These are phyloP conservation scores for Eupeodes luniger DNA, from an alignment of 2,888 invertebrate species.

Conservation along the genomic window DNA sequence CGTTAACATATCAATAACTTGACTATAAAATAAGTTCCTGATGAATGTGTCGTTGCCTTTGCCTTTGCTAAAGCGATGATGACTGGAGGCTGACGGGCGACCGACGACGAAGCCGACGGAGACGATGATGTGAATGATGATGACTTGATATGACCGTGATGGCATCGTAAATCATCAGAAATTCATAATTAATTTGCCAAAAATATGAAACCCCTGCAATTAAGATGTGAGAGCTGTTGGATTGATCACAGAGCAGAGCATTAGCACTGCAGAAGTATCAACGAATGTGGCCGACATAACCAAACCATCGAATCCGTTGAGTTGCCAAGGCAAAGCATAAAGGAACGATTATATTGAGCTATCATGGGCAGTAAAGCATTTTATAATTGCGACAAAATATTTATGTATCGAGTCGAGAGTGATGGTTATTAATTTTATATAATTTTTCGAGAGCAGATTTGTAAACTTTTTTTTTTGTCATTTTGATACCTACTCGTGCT, in stretches of 20 bases:
- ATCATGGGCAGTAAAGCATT: conserved; percentile 61
- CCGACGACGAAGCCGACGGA: not conserved
- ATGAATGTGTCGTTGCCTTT: not conserved
- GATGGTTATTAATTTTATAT: conserved; percentile 70
- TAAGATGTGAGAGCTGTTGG: conserved; percentile 57
- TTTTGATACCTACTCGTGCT: not conserved
- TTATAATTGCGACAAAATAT: conserved; percentile 44
- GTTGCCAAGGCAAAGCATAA: not conserved
- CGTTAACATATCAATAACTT: conserved; percentile 72
- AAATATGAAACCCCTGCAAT: conserved; percentile 74
- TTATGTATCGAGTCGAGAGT: not conserved
- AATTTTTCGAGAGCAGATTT: conserved; percentile 26
- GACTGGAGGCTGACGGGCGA: conserved; percentile 15
- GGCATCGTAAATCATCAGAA: conserved; percentile 70
- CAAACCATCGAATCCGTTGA: no score
- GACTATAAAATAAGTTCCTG: conserved; percentile 14
- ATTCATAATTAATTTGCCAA: conserved; percentile 74
- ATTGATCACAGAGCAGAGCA: conserved; percentile 12
- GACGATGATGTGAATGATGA: conserved; percentile 33
- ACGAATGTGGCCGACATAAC: not conserved
- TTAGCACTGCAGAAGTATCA: conserved; percentile 1
- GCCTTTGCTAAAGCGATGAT: not conserved
- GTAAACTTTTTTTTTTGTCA: not conserved
- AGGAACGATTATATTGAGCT: conserved; percentile 55
- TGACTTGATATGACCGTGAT: conserved; percentile 60